Evolutionary conservation across 2,888 invertebrate genomes (phyloP), one percentile per base, ranked within the genome.

Genomic region (Callinectes sapidus): DNA sequence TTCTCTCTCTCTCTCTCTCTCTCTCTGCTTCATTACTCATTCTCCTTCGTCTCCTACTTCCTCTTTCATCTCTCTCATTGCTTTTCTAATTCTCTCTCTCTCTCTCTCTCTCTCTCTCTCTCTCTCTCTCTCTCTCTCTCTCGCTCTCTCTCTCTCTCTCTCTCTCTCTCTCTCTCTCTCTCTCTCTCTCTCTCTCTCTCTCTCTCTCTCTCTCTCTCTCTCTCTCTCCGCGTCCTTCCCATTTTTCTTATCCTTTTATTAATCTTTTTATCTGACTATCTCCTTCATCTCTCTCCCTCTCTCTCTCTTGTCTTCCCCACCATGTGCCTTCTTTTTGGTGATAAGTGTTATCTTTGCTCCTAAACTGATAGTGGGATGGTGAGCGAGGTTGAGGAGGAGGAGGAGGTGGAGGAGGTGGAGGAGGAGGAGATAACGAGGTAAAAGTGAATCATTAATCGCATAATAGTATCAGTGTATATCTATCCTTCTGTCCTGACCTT

Each of bases 201-300:
- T 77, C 81, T 81, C 81, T 81, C 81, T 81, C 81, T 81, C 81
- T 81, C 81, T 81, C 81, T 81, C 81, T 81, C 71, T 81, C 81
- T 81, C 81, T 81, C 35, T 35, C 35, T 35, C 32, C 16, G 8
- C n/a, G 39, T 71, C 71, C 13, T 10, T 71, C n/a, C 8, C 28
- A 10, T 81, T 35, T 71, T 35, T 81, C 81, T 81, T 32, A 35
- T 81, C 35, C 81, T 81, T 81, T 81, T 35, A 81, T 28, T 71
- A 71, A 71, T 28, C 71, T 71, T 71, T 71, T 71, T 71, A 71
- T 71, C 71, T 2, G 71, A 13, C 28, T 28, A 71, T 71, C 71
- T 71, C 71, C 28, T 28, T 71, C 71, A 71, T 71, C 71, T 71
- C 71, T 28, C 71, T 71, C 48, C 10, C 48, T 48, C 48, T 48